Evolutionary conservation across 2,888 invertebrate species (phyloP).

Genomic region (Cephus sareptanus): DNA sequence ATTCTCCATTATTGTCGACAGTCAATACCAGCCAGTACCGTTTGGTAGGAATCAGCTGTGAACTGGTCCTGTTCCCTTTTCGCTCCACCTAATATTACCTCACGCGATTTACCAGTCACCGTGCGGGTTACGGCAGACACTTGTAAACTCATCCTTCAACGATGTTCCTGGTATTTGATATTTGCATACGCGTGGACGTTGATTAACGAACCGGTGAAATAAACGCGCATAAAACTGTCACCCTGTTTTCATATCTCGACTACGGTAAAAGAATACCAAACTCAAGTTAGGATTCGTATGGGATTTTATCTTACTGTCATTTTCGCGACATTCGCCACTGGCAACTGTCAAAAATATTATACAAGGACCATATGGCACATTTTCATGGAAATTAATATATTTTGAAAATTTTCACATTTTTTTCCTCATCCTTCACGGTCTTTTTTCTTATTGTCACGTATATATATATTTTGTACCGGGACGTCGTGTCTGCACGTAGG

Average conservation of each 20-base stretch:
- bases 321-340: neutral
- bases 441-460: neutral
- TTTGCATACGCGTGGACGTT: neutral
- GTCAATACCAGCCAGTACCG: neutral
- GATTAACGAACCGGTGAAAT: neutral
- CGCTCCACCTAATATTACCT: neutral
- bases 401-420: neutral
- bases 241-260: neutral
- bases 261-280: neutral
- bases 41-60: neutral
- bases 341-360: neutral
- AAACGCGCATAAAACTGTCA: neutral
- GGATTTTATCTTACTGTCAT: neutral
- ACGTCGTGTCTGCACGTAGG: neutral
- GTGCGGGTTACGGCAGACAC: neutral
- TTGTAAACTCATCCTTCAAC: neutral
- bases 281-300: neutral
- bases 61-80: neutral
- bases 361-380: fast-evolving
- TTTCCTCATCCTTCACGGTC: too few relatives aligned
- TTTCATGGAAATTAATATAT: neutral
- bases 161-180: neutral
- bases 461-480: neutral
- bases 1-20: neutral
- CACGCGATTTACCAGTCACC: neutral